Base-by-base conservation (phyloP, 1,140 invertebrate genomes). In the Globodera rostochiensis region DNA sequence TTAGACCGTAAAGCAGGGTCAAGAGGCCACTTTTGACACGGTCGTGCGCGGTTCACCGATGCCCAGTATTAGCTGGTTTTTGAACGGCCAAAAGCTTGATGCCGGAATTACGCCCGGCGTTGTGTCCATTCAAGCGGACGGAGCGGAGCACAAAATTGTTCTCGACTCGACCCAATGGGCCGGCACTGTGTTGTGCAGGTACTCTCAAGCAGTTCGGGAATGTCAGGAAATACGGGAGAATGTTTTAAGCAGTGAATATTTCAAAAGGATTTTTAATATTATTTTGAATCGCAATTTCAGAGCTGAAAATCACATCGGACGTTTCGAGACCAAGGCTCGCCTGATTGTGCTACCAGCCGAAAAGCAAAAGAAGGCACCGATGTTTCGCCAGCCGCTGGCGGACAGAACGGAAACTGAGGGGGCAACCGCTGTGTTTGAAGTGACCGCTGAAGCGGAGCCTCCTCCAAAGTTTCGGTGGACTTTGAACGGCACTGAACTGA, bases 311-410 rank as follows among this genome's bases (percentile, higher is more conserved):
- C 21, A 74, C 6, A 87, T 89, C 19, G 88, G 88, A 21, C 84
- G 85, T 45, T 89, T 88, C 70, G 88, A 89, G 71, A 90, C 88
- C 21, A 90, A 89, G 50, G 88, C 89, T 11, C 50, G 86, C 21
- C 74, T 90, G 7, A 86, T 89, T 47, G 88, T 89, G 25, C 21
- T 89, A n/a, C 85, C 88, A 6, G 36, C 75, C 36, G 88, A 88
- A 64, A 86, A 87, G 73, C 82, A 83, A 50, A 90, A 90, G 82
- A 89, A 87, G 67, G 82, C 88, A 21, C 88, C 88, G 8, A 84
- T 82, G 57, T 89, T 89, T 79, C 77, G 77, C 6, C 88, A 89
- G 77, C 82, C 81, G 21, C 82, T 89, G 13, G 66, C 53, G n/a
- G 88, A 89, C 75, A 83, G 79, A 76, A 87, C 85, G 15, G 89